Evolutionary conservation across 2,888 invertebrate genomes (phyloP).

Genomic region (Sclerodermus sp.): DNA sequence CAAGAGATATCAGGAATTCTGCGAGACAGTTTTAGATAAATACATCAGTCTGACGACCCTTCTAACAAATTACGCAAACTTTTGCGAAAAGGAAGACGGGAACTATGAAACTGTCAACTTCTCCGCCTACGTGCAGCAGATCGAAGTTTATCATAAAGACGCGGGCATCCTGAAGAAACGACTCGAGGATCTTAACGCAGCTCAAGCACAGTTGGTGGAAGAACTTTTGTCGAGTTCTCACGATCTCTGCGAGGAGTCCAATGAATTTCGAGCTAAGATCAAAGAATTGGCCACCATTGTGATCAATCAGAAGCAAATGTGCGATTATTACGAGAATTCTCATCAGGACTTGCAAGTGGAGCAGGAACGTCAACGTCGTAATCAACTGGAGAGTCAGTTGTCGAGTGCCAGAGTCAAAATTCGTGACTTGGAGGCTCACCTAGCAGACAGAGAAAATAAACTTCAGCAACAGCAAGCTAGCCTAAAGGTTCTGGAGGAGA

Average conservation of each 20-base stretch:
- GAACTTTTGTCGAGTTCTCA: not conserved
- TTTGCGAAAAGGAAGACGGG: not conserved
- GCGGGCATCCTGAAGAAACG: not conserved
- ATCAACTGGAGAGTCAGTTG: conserved; percentile 27
- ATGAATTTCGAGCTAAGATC: conserved; percentile 8
- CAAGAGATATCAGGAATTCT: conserved; percentile 22
- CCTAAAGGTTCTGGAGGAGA: conserved; percentile 31
- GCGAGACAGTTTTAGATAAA: conserved; percentile 26
- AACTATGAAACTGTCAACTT: no score
- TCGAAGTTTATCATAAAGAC: no score
- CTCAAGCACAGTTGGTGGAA: not conserved
- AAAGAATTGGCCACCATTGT: conserved; percentile 15
- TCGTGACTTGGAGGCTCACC: conserved; percentile 33
- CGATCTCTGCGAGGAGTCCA: conserved; percentile 16
- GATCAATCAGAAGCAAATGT: conserved; percentile 19
- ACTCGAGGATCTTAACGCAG: not conserved
- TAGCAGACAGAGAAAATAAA: conserved; percentile 27
- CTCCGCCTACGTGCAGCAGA: no score
- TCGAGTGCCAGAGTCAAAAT: conserved; percentile 30
- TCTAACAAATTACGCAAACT: conserved; percentile 14
- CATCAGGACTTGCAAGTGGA: conserved; percentile 22
- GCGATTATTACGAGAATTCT: conserved; percentile 15
- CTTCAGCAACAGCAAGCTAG: conserved; percentile 30
- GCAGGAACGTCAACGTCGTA: conserved; percentile 30
- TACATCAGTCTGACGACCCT: conserved; percentile 20